phyloP scores from a whole-genome alignment of 1,140 invertebrate genomes.

The Stenopsyche tienmushanensis region DNA sequence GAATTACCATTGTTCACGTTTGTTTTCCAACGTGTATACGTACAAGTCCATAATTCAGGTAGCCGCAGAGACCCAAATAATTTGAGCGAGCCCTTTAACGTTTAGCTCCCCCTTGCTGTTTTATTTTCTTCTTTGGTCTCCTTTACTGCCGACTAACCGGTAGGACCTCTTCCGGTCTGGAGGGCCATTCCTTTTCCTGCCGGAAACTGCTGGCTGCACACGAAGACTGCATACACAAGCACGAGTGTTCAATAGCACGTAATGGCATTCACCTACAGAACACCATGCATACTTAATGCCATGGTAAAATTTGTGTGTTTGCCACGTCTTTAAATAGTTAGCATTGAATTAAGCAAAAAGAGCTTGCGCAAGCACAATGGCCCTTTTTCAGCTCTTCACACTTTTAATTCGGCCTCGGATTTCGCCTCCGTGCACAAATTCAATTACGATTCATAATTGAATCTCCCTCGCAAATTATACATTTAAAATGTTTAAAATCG shows the following conservation, averaged over 20 bases:
- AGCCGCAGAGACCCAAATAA: not conserved
- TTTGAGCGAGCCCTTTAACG: not conserved
- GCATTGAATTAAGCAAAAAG: too few species aligned
- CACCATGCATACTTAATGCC: not conserved
- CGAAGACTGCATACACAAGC: not conserved
- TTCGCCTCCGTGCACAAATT: too few species aligned
- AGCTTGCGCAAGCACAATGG: too few species aligned
- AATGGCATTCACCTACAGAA: not conserved
- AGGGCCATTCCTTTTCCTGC: not conserved
- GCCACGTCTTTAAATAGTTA: too few species aligned
- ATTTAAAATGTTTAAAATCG: too few species aligned
- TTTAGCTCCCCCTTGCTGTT: not conserved
- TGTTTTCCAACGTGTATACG: too few species aligned
- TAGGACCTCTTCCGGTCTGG: not conserved
- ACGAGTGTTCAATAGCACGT: not conserved
- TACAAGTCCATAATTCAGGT: not conserved
- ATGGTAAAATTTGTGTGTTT: not conserved
- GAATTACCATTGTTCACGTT: too few species aligned
- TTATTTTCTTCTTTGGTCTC: not conserved
- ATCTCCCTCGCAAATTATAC: too few species aligned
- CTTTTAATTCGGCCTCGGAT: too few species aligned
- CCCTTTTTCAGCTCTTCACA: too few species aligned
- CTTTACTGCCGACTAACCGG: not conserved
- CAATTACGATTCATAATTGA: too few species aligned
- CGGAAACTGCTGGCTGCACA: conserved; percentile 1